Evolutionary conservation across 2,888 invertebrate species (phyloP), one percentile per base, ranked within the genome.

Genomic region (Aromia moschata): DNA sequence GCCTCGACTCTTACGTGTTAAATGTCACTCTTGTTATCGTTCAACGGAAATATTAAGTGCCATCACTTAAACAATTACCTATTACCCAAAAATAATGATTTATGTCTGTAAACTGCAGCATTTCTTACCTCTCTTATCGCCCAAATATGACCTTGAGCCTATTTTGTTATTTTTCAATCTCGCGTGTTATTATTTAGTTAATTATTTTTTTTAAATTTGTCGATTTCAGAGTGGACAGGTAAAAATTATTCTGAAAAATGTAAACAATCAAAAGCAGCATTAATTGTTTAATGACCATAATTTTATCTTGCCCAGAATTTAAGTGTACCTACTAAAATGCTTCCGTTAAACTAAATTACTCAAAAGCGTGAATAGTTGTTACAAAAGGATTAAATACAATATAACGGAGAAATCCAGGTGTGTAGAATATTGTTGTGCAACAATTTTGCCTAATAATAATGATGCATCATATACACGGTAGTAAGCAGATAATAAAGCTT

Each of bases 401-500:
- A 47, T 15, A 62, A 62, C 52, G 54, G 38, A 54, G 49, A 37
- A 45, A 59, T 56, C 65, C 68, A 68, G 68, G 68, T 68, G 68
- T 62, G 58, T 66, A 47, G 51, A 62, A 64, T 60, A 65, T 60
- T 63, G 64, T 62, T 38, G 37, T 59, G 49, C 58, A 67, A 64
- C 65, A 62, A 60, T 62, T 68, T 54, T 38, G 55, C 49, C 44
- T 59, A 60, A 57, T 60, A 62, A 65, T 68, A 66, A 68, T 62
- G 62, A 67, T 56, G 46, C 44, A 61, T 40, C 49, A 25, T 10
- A 38, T 49, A 52, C 37, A 64, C 54, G 62, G 51, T 54, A 30
- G 60, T 62, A 54, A 63, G 46, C 58, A 58, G 62, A 63, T 65
- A 67, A 67, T 65, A 53, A 61, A 60, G 63, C 64, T 56, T 65